Evolutionary conservation across 1,140 invertebrate species (phyloP).

Genomic region (Zaprionus capensis): DNA sequence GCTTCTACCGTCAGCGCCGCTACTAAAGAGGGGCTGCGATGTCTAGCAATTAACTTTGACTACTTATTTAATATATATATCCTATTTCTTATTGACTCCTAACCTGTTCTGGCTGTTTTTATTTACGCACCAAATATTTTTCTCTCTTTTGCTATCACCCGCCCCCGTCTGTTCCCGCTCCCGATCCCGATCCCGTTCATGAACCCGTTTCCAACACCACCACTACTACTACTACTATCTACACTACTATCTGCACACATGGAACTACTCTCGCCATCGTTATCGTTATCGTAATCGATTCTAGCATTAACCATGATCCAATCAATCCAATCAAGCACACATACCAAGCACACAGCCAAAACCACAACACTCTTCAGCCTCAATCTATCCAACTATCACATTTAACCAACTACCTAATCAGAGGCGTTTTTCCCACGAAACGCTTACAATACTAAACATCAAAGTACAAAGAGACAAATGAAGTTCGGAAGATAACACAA

Average conservation of each 20-base stretch:
- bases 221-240: slow-evolving; percentile 15
- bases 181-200: slow-evolving; percentile 40
- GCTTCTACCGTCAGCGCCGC: slow-evolving; percentile 77
- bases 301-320: slow-evolving; percentile 64
- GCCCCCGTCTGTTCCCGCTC: slow-evolving; percentile 18
- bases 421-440: slow-evolving; percentile 49
- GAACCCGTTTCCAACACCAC: slow-evolving; percentile 20
- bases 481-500: slow-evolving; percentile 55
- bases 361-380: slow-evolving; percentile 25
- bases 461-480: slow-evolving; percentile 83
- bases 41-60: slow-evolving; percentile 58
- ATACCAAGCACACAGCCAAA: slow-evolving; percentile 45
- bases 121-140: slow-evolving; percentile 41
- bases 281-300: slow-evolving; percentile 32
- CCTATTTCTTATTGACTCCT: slow-evolving; percentile 43
- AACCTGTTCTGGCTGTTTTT: slow-evolving; percentile 57
- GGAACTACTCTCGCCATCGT: slow-evolving; percentile 27
- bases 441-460: slow-evolving; percentile 55
- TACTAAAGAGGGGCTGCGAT: slow-evolving; percentile 59
- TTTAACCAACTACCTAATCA: slow-evolving; percentile 51
- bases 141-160: slow-evolving; percentile 21
- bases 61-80: slow-evolving; percentile 67
- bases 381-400: slow-evolving; percentile 60
- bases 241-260: slow-evolving; percentile 15
- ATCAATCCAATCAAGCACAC: slow-evolving; percentile 44